Base-by-base conservation (phyloP, 2,888 invertebrate genomes). In the Diarsia rubi region DNA sequence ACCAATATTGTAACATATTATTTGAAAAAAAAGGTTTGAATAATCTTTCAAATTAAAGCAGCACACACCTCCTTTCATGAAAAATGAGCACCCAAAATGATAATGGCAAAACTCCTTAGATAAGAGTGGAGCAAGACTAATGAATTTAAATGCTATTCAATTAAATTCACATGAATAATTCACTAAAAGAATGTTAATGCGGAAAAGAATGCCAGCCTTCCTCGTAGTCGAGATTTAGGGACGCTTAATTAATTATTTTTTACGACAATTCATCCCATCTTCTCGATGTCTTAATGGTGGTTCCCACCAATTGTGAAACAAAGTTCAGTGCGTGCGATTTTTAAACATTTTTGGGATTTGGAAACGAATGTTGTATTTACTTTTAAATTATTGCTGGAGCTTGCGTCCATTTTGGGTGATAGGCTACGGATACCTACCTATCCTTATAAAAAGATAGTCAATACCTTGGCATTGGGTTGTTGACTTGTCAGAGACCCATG, bases 111-210 rank as follows among this genome's bases (percentile, higher is more conserved):
- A 82, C 81, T 85, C 77, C 75, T 49, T 63, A 85, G 88, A 89
- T 89, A 89, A 86, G 86, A 87, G 81, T 81, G 86, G 84, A 84
- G 79, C 86, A 86, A 88, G 86, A 89, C 90, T 94, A 94, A 95
- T 95, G 92, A 95, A 95, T 95, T 95, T 94, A 94, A 95, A 95
- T 95, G 93, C 90, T 91, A 95, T 95, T 94, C 95, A 95, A 95
- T 95, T 94, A 94, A 94, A 94, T 94, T 94, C 94, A 93, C 92
- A 95, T 95, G 94, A 95, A 95, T 95, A 89, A 95, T 95, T 95
- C 95, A 95, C 90, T 87, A 92, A 92, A 91, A 92, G 91, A 93
- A 94, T 93, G 92, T 91, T 93, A 93, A 94, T 93, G 93, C 90
- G 88, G 90, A 91, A 94, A 95, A 95, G 93, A 95, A 95, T 93